These are phyloP conservation scores for Tachysurus fulvidraco DNA, from an alignment of 2,113 vertebrate genomes.

Conservation along the genomic window DNA sequence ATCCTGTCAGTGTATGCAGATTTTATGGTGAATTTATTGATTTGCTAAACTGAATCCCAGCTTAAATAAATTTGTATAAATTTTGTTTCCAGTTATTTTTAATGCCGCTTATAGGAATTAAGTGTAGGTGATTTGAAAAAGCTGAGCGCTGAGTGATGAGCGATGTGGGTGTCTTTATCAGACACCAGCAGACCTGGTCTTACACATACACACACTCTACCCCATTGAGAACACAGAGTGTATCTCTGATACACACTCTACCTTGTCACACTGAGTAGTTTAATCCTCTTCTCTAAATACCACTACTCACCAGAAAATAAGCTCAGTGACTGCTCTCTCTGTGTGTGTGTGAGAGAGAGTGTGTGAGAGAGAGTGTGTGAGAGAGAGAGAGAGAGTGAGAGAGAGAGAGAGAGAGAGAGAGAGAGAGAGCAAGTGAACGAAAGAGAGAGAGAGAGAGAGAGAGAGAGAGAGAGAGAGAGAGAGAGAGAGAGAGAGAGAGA, in stretches of 20 bases:
- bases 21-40: not conserved
- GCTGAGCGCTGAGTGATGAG: not conserved
- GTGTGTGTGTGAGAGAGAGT: too few species aligned
- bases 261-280: conserved; percentile 42
- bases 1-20: not conserved
- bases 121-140: not conserved
- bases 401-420: too few species aligned
- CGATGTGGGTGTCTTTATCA: conserved; percentile 40
- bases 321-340: not conserved
- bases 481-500: too few species aligned
- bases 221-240: conserved; percentile 22
- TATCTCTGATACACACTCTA: conserved; percentile 30
- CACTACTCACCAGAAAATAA: conserved; percentile 32
- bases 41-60: not conserved
- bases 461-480: too few species aligned
- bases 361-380: too few species aligned
- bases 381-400: too few species aligned
- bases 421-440: too few species aligned
- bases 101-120: not conserved
- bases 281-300: conserved; percentile 52
- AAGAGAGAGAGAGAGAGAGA: too few species aligned
- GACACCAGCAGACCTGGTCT: conserved; percentile 28
- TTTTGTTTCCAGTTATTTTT: not conserved
- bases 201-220: conserved; percentile 14
- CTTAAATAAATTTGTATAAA: too few species aligned